These are phyloP conservation scores for Pogonomyrmex barbatus DNA, from an alignment of 1,140 invertebrate genomes.

Conservation along the genomic window DNA sequence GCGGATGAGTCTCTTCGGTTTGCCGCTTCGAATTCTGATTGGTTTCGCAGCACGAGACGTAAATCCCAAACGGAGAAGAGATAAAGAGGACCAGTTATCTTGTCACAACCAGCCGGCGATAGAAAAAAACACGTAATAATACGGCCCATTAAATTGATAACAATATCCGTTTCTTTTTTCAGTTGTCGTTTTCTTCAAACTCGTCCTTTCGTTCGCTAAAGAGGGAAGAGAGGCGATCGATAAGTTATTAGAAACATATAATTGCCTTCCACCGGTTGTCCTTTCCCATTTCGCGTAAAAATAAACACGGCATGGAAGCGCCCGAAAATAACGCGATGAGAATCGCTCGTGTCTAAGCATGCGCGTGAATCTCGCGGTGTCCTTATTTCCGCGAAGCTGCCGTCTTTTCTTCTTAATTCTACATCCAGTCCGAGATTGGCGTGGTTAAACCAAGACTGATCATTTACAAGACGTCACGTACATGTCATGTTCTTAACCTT, in stretches of 20 bases:
- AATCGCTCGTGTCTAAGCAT: conserved; percentile 15
- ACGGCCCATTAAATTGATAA: conserved; percentile 19
- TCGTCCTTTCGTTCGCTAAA: conserved; percentile 37
- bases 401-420: not conserved
- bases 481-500: not conserved
- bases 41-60: not conserved
- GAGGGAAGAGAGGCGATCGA: not conserved
- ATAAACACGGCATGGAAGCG: conserved; percentile 36
- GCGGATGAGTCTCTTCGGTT: too few relatives aligned
- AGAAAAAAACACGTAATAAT: conserved; percentile 26
- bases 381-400: not conserved
- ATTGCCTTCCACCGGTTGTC: conserved; percentile 9
- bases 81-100: conserved; percentile 8
- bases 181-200: not conserved
- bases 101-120: not conserved
- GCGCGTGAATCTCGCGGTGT: not conserved
- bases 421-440: not conserved
- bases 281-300: conserved; percentile 54
- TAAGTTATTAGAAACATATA: not conserved
- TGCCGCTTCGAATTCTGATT: not conserved
- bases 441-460: not conserved
- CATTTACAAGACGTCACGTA: not conserved
- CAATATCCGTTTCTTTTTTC: not conserved
- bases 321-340: conserved; percentile 53
- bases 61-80: conserved; percentile 1